Base-by-base conservation (phyloP, 2,797 vertebrate species). In the Margarornis squamiger region DNA sequence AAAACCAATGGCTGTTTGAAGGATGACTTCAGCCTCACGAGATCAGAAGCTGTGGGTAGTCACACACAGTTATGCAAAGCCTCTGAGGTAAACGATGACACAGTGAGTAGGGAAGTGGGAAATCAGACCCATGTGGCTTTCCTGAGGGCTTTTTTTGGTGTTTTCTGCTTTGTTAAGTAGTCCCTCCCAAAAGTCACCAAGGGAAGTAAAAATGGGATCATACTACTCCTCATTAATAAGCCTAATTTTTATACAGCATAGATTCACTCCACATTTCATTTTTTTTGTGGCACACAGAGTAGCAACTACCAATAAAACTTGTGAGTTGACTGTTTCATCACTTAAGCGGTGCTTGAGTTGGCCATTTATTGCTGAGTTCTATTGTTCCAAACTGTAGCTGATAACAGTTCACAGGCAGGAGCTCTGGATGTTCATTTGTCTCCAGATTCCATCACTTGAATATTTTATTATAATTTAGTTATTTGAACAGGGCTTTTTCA, bases 361-460 rank as follows among this genome's bases (percentile, higher is more conserved):
- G 84, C 82, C 38, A 6, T 61, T 90, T 72, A 82, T 58, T 73
- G 10, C 91, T 88, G 41, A 76, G 39, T 34, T 93, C 43, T 92
- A 18, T 46, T 75, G 63, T 95, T 84, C 23, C 62, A 94, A 83
- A 73, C 46, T 79, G 70, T 72, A 92, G 77, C 63, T 91, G 93
- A 70, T 93, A 96, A 91, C 86, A 88, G 51, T 71, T 96, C 92
- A 92, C 72, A 94, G 88, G 90, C 89, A 96, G 82, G 94, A 93
- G 14, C 65, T 96, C 86, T 93, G 91, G 62, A 86, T 88, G 67
- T 92, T 96, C 72, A 65, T 97, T 97, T 86, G 83, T 86, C 55
- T 62, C 68, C 21, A 8, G 89, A 79, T 92, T 95, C 89, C 75
- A 92, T 76, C 61, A 59, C 81, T 76, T 90, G 68, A 34, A 82